Base-by-base conservation (phyloP, 2,113 vertebrate genomes). In the Girardinichthys multiradiatus region DNA sequence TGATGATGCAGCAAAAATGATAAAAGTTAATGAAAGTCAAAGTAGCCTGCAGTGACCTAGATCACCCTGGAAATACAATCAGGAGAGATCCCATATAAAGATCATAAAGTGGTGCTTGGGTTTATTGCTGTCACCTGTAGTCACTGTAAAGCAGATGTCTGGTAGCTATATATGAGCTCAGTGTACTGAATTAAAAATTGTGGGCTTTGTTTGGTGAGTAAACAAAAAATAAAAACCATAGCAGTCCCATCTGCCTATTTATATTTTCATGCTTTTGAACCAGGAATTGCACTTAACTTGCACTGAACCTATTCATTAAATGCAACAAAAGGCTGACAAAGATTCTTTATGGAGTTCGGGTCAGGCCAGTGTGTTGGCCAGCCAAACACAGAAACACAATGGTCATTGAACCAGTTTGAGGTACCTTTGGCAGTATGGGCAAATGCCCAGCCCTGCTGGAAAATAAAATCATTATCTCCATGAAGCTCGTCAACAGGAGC, bases 1-100 rank as follows among this genome's bases (percentile, higher is more conserved):
- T 79, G 82, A 81, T 87, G 87, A 86, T 28, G 45, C 84, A 78
- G 85, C 72, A 80, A 59, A 83, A 74, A 12, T 2, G 2, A 76
- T 86, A 67, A 89, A 91, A 82, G 87, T 87, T 78, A 87, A 87
- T 80, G 79, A 91, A 89, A 84, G 88, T 86, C 71, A 21, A 74
- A 80, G 74, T 42, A 28, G 69, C 57, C 35, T 42, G n/a, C 28
- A 11, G 80, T 27, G n/a, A 15, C 60, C 8, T 35, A 42, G 74
- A 61, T 83, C 63, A 78, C 48, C 0, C n/a, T 29, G 21, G 28
- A 57, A 28, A 42, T 51, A 66, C 58, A 35, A 84, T 84, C 74
- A 63, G 37, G 2, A 72, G 29, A 57, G 24, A 54, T 57, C 33
- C 37, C 48, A 30, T 57, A 57, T 63, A 63, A 68, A 79, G 69